Base-by-base conservation (phyloP, 1,140 invertebrate genomes). In the Arion vulgaris region DNA sequence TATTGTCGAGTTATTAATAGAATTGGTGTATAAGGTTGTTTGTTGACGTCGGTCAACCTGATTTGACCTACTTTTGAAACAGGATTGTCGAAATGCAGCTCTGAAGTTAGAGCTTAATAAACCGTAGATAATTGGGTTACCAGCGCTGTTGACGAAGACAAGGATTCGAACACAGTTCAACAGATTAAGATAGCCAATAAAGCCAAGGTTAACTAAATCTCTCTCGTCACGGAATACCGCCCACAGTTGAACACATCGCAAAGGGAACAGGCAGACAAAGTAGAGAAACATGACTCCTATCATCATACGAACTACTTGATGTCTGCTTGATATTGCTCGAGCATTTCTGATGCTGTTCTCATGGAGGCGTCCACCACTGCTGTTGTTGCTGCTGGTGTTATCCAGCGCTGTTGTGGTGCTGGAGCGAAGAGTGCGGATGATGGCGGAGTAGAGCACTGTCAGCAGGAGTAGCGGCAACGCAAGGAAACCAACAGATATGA, bases 231-330 rank as follows among this genome's bases (percentile, higher is more conserved):
- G 94, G 32, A 96, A 90, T 4, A 90, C 80, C 17, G 81, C n/a
- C 87, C 87, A 89, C 57, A 98, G 91, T 0, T 95, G 97, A 26
- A 98, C 93, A 4, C 96, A 94, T 68, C 96, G 94, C 89, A 98
- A 96, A 5, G 97, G 97, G 68, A 98, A 91, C 38, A 98, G 93
- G 89, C 96, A 98, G 39, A 97, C 92, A 91, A 98, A 98, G 92
- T 98, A 98, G 19, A 96, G 95, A n/a, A 96, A 89, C 0, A 98
- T 96, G 0, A 98, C 97, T 1, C 96, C 96, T 7, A 95, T 96
- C 19, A 98, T 92, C 96, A 98, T 98, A 34, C 96, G 89, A 15
- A 98, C 96, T n/a, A 95, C 94, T 88, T 95, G 94, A 71, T 77
- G 84, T n/a, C 87, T 45, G 26, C 82, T 79, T 39, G 28, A 51